Evolutionary conservation across 2,888 invertebrate species (phyloP).

Genomic region (Melanotus villosus): DNA sequence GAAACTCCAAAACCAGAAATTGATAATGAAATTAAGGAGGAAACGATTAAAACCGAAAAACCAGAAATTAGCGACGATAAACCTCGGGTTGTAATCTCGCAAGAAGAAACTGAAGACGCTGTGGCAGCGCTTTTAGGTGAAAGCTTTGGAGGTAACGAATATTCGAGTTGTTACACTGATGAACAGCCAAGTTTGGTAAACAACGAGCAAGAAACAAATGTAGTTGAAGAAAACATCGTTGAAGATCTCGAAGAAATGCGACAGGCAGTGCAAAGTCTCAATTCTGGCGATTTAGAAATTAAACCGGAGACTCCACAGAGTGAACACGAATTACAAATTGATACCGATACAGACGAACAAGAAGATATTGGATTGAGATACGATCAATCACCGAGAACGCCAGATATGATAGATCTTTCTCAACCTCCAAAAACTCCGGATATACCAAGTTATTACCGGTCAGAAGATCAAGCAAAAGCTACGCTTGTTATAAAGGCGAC

Average conservation of each 20-base stretch:
- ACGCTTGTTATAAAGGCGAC: conserved; percentile 56
- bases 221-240: conserved; percentile 83
- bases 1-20: conserved; percentile 62
- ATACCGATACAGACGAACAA: conserved; percentile 87
- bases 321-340: conserved; percentile 86
- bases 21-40: conserved; percentile 52
- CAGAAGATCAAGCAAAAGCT: conserved; percentile 60
- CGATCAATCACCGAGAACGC: conserved; percentile 68
- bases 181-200: conserved; percentile 66
- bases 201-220: conserved; percentile 69
- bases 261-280: conserved; percentile 86
- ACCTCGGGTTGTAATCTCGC: conserved; percentile 86
- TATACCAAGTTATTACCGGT: conserved; percentile 70
- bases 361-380: conserved; percentile 71
- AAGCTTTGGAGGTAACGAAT: conserved; percentile 81
- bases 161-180: conserved; percentile 71
- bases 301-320: conserved; percentile 91
- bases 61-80: conserved; percentile 75
- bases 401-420: conserved; percentile 69
- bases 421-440: conserved; percentile 73
- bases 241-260: conserved; percentile 85
- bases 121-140: conserved; percentile 90
- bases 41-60: conserved; percentile 64
- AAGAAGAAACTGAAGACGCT: conserved; percentile 94
- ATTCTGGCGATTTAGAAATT: conserved; percentile 77